phyloP scores from a whole-genome alignment of 2,888 invertebrate genomes.

The Pyrochroa serraticornis region DNA sequence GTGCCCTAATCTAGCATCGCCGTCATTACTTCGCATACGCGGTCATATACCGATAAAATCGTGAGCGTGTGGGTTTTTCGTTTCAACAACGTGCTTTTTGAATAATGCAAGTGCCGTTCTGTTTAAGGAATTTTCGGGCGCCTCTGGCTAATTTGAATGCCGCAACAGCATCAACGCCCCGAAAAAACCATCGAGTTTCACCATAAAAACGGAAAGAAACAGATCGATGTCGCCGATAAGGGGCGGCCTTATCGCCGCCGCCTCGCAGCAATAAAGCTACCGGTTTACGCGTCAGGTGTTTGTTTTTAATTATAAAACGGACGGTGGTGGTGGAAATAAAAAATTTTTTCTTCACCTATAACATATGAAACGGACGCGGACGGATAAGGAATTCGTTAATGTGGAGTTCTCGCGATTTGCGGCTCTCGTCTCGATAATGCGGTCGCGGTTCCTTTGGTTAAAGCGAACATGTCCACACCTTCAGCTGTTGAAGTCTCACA shows the following conservation, averaged over 20 bases:
- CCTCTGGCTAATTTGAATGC: conserved; percentile 20
- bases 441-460: conserved; percentile 20
- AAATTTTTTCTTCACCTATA: neutral
- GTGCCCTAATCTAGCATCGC: too few relatives aligned
- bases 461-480: conserved; percentile 47
- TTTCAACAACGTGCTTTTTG: conserved; percentile 2
- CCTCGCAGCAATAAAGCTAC: conserved; percentile 10
- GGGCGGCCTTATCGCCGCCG: conserved; percentile 11
- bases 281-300: conserved; percentile 17
- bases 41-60: neutral
- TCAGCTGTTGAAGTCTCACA: conserved; percentile 50
- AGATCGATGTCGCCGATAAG: conserved; percentile 11
- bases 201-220: conserved; percentile 7
- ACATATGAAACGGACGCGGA: too few relatives aligned
- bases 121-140: conserved; percentile 25
- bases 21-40: too few relatives aligned
- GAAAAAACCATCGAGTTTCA: neutral
- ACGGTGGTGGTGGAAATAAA: neutral
- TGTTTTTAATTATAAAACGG: neutral
- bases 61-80: conserved; percentile 16
- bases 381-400: conserved; percentile 5
- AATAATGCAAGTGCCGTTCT: neutral
- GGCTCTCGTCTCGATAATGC: conserved; percentile 8
- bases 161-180: neutral
- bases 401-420: conserved; percentile 5